Base-by-base conservation (phyloP, 2,113 vertebrate species). In the Nymphicus hollandicus region DNA sequence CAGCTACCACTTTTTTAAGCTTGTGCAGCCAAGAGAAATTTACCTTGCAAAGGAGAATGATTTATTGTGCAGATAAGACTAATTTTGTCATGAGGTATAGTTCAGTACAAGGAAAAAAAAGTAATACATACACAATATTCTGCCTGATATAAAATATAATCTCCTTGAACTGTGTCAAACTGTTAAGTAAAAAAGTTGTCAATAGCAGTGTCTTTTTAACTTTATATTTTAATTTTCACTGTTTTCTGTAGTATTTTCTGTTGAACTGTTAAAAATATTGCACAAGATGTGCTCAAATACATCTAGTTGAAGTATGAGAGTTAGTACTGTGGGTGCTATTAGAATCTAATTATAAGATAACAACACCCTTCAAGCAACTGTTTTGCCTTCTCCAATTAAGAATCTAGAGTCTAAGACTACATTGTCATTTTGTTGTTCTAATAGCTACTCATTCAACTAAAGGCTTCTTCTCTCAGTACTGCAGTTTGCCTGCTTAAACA, bases 331-430 rank as follows among this genome's bases (percentile, higher is more conserved):
- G 85, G 60, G 29, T 86, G 60, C 79, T 84, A 71, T 80, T 94
- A 79, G 52, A 88, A 71, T 91, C 52, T 89, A 96, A 92, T 96
- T 91, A 78, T 60, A 89, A 86, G 50, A 70, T 70, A 95, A 81
- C 64, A 88, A 76, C 61, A 93, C 15, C 33, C 23, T 92, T 72
- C 64, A 68, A 91, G 60, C 64, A 89, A 65, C 91, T 95, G 61
- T 61, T 92, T 60, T 64, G 64, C 58, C 53, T 95, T 91, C 79
- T 91, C 50, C 80, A 46, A 41, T 72, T 91, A 84, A 92, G 66
- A 61, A 61, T 84, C 71, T 43, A 16, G 64, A 68, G 52, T 90
- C 61, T 72, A 73, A 58, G 46, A 33, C 63, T 79, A 7, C 71
- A 43, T 68, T 71, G 11, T 79, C 3, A 52, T 88, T 89, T 82